Base-by-base conservation (phyloP, 2,113 vertebrate species). In the Puffinus mauretanicus region DNA sequence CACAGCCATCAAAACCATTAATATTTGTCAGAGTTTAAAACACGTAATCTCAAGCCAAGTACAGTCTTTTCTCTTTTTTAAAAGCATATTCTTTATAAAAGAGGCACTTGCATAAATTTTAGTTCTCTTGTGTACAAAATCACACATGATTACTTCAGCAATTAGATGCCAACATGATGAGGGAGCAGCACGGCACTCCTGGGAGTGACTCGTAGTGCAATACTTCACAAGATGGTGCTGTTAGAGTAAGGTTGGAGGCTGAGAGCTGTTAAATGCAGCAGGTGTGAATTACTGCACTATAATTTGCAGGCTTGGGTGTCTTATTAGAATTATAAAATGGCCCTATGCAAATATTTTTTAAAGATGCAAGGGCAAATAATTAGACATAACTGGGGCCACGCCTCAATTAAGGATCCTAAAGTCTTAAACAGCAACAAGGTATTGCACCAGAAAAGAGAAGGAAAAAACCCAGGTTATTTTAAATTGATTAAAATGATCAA, bases 181-280 rank as follows among this genome's bases (percentile, higher is more conserved):
- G 70, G n/a, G 86, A 93, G 84, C 75, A 86, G 81, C 47, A 32
- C 65, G 67, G 54, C 62, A 11, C 86, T 87, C 77, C 76, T 49
- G 47, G 70, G 42, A 70, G 61, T 52, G 78, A 86, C 78, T 82
- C 49, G 36, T 3, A 19, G 52, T 30, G 55, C 83, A 60, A 19
- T 90, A 64, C 66, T 88, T 76, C 65, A 46, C 8, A 17, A 49
- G 57, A 42, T 52, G 89, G 34, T n/a, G 66, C 40, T 92, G 70
- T 44, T 61, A 38, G 29, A 92, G 75, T 46, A 40, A 73, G 79
- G 72, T 26, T 81, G 88, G 89, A 76, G 78, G 81, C 88, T 69
- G 42, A 91, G 61, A 78, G 54, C 67, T 86, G 75, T 77, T 72
- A 82, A 94, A 83, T 83, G 49, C 81, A 86, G 87, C 67, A 70